phyloP scores from a whole-genome alignment of 2,888 invertebrate species.

The Schizotus pectinicornis region DNA sequence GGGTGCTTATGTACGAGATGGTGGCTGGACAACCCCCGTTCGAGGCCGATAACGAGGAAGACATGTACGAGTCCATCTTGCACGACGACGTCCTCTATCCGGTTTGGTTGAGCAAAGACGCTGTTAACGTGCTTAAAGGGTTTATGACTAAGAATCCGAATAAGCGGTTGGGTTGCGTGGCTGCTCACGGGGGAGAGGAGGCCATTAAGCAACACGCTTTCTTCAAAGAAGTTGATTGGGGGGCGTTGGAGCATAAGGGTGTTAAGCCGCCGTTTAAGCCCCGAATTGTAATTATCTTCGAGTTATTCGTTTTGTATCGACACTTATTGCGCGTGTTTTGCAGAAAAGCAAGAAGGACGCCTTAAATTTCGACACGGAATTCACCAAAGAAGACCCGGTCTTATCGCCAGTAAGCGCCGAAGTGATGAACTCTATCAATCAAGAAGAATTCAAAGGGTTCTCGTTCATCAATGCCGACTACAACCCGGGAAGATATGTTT shows the following conservation, averaged over 20 bases:
- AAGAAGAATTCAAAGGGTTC: slow-evolving; percentile 98
- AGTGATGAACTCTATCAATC: slow-evolving; percentile 91
- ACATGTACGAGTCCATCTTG: slow-evolving; percentile 97
- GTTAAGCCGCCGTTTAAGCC: slow-evolving; percentile 98
- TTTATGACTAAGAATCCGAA: slow-evolving; percentile 98
- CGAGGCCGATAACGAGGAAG: slow-evolving; percentile 99
- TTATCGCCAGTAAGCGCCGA: slow-evolving; percentile 92
- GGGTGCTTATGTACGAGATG: slow-evolving; percentile 99
- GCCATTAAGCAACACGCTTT: slow-evolving; percentile 91
- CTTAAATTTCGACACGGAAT: slow-evolving; percentile 97
- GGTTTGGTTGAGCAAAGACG: slow-evolving; percentile 94
- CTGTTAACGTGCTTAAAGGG: slow-evolving; percentile 88
- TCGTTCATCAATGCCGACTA: slow-evolving; percentile 96
- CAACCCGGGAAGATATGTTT: slow-evolving; percentile 65
- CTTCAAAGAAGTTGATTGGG: slow-evolving; percentile 97
- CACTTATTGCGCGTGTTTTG: slow-evolving; percentile 36
- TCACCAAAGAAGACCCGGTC: slow-evolving; percentile 97
- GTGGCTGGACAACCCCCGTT: slow-evolving; percentile 99
- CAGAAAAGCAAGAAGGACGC: slow-evolving; percentile 95
- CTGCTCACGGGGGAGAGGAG: slow-evolving; percentile 73
- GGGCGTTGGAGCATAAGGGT: slow-evolving; percentile 84
- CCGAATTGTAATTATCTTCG: slow-evolving; percentile 81
- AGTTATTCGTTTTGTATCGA: not conserved
- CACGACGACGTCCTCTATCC: slow-evolving; percentile 99
- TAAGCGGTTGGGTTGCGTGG: slow-evolving; percentile 92